phyloP scores from a whole-genome alignment of 2,888 invertebrate genomes.

The Cephus rjabovi region DNA sequence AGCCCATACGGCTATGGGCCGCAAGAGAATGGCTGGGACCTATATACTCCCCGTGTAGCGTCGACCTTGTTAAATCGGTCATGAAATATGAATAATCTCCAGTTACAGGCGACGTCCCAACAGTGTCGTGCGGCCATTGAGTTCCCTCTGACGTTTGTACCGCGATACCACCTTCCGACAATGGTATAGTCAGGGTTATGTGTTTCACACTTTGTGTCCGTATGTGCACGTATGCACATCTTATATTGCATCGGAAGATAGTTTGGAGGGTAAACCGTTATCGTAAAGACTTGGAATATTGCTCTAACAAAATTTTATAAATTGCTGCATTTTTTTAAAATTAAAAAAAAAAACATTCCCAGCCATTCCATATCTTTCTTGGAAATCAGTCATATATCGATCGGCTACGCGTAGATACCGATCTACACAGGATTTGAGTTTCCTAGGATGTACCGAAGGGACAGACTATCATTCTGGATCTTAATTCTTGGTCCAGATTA shows the following conservation, averaged over 20 bases:
- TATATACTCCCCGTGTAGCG: background rate
- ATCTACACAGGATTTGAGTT: background rate
- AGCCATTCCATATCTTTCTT: background rate
- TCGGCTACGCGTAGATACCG: background rate
- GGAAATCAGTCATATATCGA: background rate
- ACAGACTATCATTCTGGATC: background rate
- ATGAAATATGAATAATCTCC: conserved; percentile 56
- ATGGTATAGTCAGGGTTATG: conserved; percentile 27
- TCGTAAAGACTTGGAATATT: background rate
- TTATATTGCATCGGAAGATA: background rate
- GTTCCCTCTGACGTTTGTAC: conserved; percentile 28
- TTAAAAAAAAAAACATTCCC: background rate
- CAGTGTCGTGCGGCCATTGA: conserved; percentile 36
- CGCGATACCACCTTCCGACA: conserved; percentile 32
- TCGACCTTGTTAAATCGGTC: conserved; percentile 53
- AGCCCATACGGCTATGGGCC: background rate
- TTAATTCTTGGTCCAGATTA: background rate
- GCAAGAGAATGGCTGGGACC: background rate
- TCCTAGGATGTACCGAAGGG: background rate
- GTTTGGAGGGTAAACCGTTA: background rate
- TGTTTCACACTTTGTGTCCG: background rate
- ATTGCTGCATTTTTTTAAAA: background rate
- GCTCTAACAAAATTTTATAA: background rate
- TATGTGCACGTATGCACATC: background rate
- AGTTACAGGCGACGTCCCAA: conserved; percentile 45